Evolutionary conservation across 1,140 invertebrate species (phyloP).

Genomic region (Meloidogyne hapla): DNA sequence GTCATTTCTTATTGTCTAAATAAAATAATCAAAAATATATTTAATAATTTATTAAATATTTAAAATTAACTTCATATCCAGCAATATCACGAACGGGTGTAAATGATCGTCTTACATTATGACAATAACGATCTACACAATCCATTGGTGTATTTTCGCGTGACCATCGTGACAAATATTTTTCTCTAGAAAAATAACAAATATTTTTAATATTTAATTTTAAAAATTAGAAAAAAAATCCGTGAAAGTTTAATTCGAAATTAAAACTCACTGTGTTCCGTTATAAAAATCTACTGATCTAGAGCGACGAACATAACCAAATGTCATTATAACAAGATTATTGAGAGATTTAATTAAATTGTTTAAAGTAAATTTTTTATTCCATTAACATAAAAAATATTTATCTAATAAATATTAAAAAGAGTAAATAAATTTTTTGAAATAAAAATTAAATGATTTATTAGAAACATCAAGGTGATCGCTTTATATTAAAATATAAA

Average conservation of each 20-base stretch:
- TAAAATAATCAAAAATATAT: neutral
- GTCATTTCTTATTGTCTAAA: constrained; percentile 38
- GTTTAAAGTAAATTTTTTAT: too few relatives aligned
- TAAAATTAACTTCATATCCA: constrained; percentile 37
- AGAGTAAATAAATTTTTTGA: too few relatives aligned
- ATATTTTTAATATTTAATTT: neutral
- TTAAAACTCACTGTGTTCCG: constrained; percentile 26
- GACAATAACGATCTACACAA: constrained; percentile 37
- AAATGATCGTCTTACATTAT: constrained; percentile 48
- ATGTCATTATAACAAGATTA: too few relatives aligned
- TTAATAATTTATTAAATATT: neutral
- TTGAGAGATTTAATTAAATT: too few relatives aligned
- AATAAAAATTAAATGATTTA: too few relatives aligned
- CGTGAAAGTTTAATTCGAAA: too few relatives aligned
- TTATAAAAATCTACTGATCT: constrained; percentile 35
- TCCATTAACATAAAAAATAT: too few relatives aligned
- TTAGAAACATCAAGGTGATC: too few relatives aligned
- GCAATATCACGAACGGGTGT: constrained; percentile 53
- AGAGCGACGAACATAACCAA: constrained; percentile 27
- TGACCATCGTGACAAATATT: constrained; percentile 52
- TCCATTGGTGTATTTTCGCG: constrained; percentile 54
- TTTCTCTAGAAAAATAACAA: constrained; percentile 41
- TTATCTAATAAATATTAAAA: too few relatives aligned
- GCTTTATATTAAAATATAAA: too few relatives aligned
- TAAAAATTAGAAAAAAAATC: neutral